These are phyloP conservation scores for Hirundichthys speculiger DNA, from an alignment of 2,113 vertebrate genomes.

Conservation along the genomic window DNA sequence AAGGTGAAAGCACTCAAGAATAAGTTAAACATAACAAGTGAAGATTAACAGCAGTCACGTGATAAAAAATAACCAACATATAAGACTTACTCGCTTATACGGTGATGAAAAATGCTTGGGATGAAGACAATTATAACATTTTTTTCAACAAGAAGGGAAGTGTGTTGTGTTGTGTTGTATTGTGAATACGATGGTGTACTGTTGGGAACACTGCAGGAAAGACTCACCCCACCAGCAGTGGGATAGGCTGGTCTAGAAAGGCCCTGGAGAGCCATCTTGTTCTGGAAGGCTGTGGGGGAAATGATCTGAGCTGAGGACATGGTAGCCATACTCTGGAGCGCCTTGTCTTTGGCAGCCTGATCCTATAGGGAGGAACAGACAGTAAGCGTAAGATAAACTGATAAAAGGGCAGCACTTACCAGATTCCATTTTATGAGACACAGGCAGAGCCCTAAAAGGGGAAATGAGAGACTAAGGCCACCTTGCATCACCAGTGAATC, in stretches of 20 bases:
- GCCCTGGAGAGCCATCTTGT: slow-evolving; percentile 90
- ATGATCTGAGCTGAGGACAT: slow-evolving; percentile 98
- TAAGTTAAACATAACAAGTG: too few relatives aligned
- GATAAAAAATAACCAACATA: too few relatives aligned
- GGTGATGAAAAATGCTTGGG: too few relatives aligned
- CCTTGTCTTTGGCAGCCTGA: slow-evolving; percentile 97
- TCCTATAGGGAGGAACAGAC: slow-evolving; percentile 79
- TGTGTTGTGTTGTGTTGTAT: too few relatives aligned
- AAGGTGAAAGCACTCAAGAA: too few relatives aligned
- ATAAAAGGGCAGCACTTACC: slow-evolving; percentile 40
- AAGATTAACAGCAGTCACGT: too few relatives aligned
- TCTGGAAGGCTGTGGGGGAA: slow-evolving; percentile 92
- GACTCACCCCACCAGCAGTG: slow-evolving; percentile 90
- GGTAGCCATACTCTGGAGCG: slow-evolving; percentile 94
- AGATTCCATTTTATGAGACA: slow-evolving; percentile 48
- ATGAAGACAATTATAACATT: too few relatives aligned
- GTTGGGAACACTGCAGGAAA: neutral
- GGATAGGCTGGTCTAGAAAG: slow-evolving; percentile 88
- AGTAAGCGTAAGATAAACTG: slow-evolving; percentile 40
- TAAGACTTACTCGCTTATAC: too few relatives aligned
- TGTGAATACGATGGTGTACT: neutral
- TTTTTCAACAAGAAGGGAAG: neutral
- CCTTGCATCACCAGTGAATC: slow-evolving; percentile 60
- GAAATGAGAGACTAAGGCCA: slow-evolving; percentile 51
- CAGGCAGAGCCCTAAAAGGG: slow-evolving; percentile 60